A percentile compares a stretch with the other conserved stretches of the same genome.
These are phyloP conservation scores for Semnopithecus entellus DNA, from an alignment of 2,113 vertebrate species.

Conservation along the genomic window DNA sequence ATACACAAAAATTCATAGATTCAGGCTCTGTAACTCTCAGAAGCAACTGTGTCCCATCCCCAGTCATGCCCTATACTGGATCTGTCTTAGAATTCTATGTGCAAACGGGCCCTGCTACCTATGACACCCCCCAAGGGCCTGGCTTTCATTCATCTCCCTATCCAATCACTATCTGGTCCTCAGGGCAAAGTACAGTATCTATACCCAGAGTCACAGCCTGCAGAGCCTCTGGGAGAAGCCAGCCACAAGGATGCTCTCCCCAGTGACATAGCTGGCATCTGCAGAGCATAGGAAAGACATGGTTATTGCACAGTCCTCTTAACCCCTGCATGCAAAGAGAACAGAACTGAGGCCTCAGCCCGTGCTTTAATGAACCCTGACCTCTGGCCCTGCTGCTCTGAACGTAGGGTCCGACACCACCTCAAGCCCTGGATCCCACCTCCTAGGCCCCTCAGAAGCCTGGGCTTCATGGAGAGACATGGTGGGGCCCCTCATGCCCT, in stretches of 20 bases:
- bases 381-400: not conserved
- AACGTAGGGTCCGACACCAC: not conserved
- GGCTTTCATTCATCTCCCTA: not conserved
- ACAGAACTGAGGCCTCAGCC: not conserved
- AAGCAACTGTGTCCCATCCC: not conserved
- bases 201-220: not conserved
- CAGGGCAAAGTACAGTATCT: not conserved
- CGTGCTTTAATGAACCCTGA: not conserved
- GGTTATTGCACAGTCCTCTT: conserved; percentile 84
- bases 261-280: conserved; percentile 85
- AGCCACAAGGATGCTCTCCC: conserved; percentile 83
- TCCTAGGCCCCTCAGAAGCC: not conserved
- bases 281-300: conserved; percentile 85
- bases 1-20: not conserved
- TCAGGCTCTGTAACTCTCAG: not conserved
- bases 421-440: not conserved
- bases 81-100: not conserved
- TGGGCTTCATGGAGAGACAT: not conserved
- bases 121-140: not conserved
- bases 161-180: not conserved
- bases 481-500: not conserved
- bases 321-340: conserved; percentile 75
- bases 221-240: conserved; percentile 69
- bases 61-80: not conserved
- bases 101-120: not conserved